phyloP scores from a whole-genome alignment of 2,888 invertebrate genomes.

The Pelosia muscerda region DNA sequence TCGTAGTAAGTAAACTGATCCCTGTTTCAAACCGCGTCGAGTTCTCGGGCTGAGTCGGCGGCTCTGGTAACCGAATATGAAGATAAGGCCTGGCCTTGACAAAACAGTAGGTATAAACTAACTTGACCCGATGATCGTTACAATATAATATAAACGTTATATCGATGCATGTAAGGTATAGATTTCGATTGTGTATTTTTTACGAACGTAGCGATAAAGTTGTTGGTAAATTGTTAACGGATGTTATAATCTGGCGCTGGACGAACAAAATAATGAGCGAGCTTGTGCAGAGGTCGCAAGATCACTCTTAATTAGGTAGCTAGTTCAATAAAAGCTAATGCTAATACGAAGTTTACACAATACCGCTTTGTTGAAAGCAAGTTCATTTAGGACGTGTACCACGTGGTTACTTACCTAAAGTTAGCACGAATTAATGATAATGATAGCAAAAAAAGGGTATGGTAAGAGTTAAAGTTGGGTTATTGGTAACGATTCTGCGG shows the following conservation, averaged over 20 bases:
- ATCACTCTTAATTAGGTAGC: slow-evolving; percentile 52
- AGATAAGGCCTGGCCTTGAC: slow-evolving; percentile 76
- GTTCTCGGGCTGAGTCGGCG: slow-evolving; percentile 69
- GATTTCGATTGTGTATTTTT: slow-evolving; percentile 19
- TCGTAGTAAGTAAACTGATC: slow-evolving; percentile 63
- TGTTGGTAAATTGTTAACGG: slow-evolving; percentile 63
- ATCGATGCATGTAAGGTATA: slow-evolving; percentile 27
- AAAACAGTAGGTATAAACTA: slow-evolving; percentile 44
- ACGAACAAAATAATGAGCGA: slow-evolving; percentile 62
- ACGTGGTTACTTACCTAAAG: slow-evolving; percentile 8
- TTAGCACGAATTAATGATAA: neutral
- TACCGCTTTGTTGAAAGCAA: slow-evolving; percentile 24
- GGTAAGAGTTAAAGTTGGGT: neutral
- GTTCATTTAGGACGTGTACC: slow-evolving; percentile 12
- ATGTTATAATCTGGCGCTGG: slow-evolving; percentile 71
- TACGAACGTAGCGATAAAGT: slow-evolving; percentile 36
- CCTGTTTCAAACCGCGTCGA: slow-evolving; percentile 51
- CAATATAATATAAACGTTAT: slow-evolving; percentile 44
- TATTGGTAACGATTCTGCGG: neutral
- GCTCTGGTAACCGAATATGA: slow-evolving; percentile 76
- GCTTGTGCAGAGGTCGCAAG: slow-evolving; percentile 57
- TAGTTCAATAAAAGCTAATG: slow-evolving; percentile 38
- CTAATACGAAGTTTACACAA: slow-evolving; percentile 31
- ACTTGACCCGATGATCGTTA: slow-evolving; percentile 24
- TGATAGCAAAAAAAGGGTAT: neutral